Percentiles rank a stretch among this genome's conserved stretches.
These are phyloP conservation scores for Dryocosmus kuriphilus DNA, from an alignment of 2,888 invertebrate species.

Conservation along the genomic window DNA sequence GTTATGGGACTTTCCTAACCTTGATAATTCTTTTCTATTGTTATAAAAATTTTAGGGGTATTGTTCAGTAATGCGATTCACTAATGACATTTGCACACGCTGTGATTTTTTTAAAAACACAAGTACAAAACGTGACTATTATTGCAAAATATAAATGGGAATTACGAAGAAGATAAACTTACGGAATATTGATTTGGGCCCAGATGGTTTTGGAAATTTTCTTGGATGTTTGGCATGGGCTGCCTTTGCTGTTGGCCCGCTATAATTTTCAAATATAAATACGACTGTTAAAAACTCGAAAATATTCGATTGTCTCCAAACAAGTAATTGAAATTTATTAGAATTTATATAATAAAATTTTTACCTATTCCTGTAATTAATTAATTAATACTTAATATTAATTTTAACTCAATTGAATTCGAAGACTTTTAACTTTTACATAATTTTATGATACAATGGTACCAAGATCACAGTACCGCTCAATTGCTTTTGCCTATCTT, in stretches of 20 bases:
- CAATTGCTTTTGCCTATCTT: too few species aligned
- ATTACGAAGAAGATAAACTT: background rate
- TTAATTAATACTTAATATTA: too few species aligned
- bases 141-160: background rate
- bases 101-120: background rate
- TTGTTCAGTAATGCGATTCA: background rate
- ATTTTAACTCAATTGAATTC: too few species aligned
- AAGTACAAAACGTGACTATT: background rate
- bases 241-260: conserved; percentile 18
- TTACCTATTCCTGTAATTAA: too few species aligned
- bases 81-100: background rate
- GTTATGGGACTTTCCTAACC: background rate
- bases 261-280: background rate
- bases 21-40: background rate
- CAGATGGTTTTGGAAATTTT: conserved; percentile 21
- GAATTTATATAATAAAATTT: background rate
- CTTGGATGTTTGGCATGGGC: conserved; percentile 7
- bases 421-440: too few species aligned
- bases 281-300: background rate
- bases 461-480: too few species aligned
- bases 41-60: background rate
- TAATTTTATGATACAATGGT: too few species aligned
- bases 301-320: background rate
- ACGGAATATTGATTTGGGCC: background rate
- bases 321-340: background rate